Percentiles rank a stretch among this genome's conserved stretches.
Conservation (phyloP, 1,140 invertebrate genomes). For the Portunus trituberculatus region DNA sequence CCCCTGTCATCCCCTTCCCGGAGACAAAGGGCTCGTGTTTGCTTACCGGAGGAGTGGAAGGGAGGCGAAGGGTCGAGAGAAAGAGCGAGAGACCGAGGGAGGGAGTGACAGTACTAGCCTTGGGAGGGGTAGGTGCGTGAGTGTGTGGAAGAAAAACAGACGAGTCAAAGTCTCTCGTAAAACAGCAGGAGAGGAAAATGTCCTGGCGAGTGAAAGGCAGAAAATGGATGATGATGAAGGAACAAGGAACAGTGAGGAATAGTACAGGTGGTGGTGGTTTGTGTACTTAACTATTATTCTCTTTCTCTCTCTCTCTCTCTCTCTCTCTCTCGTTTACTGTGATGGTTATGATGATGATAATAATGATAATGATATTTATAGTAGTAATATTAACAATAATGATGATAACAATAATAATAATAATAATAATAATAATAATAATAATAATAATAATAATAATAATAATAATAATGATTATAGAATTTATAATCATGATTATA, state of each 20-base stretch:
- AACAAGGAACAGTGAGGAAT: too few relatives aligned
- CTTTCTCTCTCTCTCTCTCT: too few relatives aligned
- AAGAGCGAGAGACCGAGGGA: not conserved
- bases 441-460: too few relatives aligned
- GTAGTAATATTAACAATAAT: too few relatives aligned
- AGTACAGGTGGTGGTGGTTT: not conserved
- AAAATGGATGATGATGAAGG: not conserved
- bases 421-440: too few relatives aligned
- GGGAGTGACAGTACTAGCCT: not conserved
- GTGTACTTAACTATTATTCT: not conserved
- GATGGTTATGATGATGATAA: too few relatives aligned
- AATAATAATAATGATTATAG: too few relatives aligned
- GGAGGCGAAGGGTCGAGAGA: not conserved
- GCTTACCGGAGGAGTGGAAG: not conserved
- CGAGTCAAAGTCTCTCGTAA: not conserved
- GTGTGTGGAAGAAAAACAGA: slow-evolving; percentile 17
- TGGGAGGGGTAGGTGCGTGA: not conserved
- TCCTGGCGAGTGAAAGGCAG: not conserved
- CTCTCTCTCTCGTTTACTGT: too few relatives aligned
- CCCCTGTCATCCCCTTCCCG: not conserved
- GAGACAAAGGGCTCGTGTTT: not conserved
- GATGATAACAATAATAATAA: too few relatives aligned
- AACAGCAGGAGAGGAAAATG: not conserved
- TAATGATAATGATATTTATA: too few relatives aligned
- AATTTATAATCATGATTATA: too few relatives aligned